Base-by-base conservation (phyloP, 2,888 invertebrate species). In the Heterodera filipjevi region DNA sequence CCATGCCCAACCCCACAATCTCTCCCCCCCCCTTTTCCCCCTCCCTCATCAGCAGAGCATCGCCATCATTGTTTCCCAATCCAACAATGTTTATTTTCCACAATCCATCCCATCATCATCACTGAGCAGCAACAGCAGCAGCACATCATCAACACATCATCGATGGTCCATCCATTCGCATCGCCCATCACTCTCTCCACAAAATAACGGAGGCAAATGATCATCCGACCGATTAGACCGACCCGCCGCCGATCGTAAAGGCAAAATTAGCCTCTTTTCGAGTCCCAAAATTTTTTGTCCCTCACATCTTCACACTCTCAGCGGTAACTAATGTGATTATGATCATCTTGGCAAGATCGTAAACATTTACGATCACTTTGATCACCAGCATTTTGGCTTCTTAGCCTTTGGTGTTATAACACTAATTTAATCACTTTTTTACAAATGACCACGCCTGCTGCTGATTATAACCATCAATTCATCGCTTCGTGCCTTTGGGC, bases 81-180 rank as follows among this genome's bases (percentile, higher is more conserved):
- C 59, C 59, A 59, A 59, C 59, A 27, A 59, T 59, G 59, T 59
- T 59, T 59, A 59, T 59, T 59, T 59, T 59, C 19, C 59, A 59
- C 59, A 59, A n/a, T 59, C 75, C 64, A 75, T 16, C 75, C 75
- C 30, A 75, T 19, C 27, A 74, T 14, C 6, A 74, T 27, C 74
- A 53, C 12, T n/a, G n/a, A n/a, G n/a, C n/a, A n/a, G n/a, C 32
- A 74, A 16, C 59, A 53, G 16, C 53, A 75, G 22, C n/a, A 75
- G 14, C 32, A 59, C 64, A 75, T 75, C 59, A 59, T 27, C 59
- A n/a, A n/a, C n/a, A n/a, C n/a, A 59, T 59, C 59, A 59, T n/a
- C 59, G 3, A 59, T 59, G 59, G 27, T 27, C 59, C 44, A 12
- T 44, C 44, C 59, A 59, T 22, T 59, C 27, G 59, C 59, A 59